Base-by-base conservation (phyloP, 2,888 invertebrate genomes). In the Drosophila cognata region DNA sequence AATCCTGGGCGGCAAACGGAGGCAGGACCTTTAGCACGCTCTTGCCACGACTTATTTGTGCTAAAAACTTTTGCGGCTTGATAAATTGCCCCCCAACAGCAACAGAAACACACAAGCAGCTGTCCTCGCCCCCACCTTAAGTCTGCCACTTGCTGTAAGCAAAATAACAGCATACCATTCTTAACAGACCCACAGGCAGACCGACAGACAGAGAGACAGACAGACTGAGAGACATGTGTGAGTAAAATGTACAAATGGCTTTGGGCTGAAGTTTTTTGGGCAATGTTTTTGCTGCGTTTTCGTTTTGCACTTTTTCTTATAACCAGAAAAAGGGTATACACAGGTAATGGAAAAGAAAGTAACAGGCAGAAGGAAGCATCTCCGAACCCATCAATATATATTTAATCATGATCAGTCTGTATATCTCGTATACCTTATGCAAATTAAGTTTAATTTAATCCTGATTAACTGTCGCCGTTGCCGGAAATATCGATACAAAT, bases 1-100 rank as follows among this genome's bases (percentile, higher is more conserved):
- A 91, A 91, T 91, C 89, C 91, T 85, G 76, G 56, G 46, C 46
- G 72, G 69, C 71, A 75, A 85, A 81, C 82, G 71, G 72, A 64
- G 74, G 73, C 84, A 73, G 74, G 71, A 82, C 81, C 78, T 70
- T 79, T 65, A 57, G 61, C 65, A 58, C 55, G 36, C 48, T 66
- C 73, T 73, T 81, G 89, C 85, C 83, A 77, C 77, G 83, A 88
- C 84, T 85, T 90, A 85, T 89, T 89, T 89, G 85, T 89, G 90
- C 78, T 88, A 83, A 85, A 85, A 85, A 89, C 84, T 90, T 74
- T 90, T 87, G 74, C 65, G 61, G 75, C 88, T 81, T 88, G 89
- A 88, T 90, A 88, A 88, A 88, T 88, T 79, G 77, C 91, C 82
- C 59, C 72, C 58, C 65, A 72, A 50, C 55, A 62, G 69, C 41